These are phyloP conservation scores for Eumacrocentrus americanus DNA, from an alignment of 2,888 invertebrate genomes.

Conservation along the genomic window DNA sequence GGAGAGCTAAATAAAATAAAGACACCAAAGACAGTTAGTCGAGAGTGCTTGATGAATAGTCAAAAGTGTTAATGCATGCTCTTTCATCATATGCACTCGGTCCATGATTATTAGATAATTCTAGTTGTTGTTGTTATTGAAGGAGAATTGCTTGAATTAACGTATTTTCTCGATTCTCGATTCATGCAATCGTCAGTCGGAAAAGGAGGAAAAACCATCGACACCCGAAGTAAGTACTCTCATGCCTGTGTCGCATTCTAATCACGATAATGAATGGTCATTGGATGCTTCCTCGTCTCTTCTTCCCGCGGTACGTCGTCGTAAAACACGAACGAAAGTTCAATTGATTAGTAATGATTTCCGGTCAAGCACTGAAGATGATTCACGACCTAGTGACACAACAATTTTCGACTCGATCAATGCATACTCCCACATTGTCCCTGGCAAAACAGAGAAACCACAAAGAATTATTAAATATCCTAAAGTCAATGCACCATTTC, in stretches of 20 bases:
- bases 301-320: slow-evolving; percentile 48
- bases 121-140: background rate
- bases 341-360: slow-evolving; percentile 13
- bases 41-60: no score
- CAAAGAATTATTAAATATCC: slow-evolving; percentile 50
- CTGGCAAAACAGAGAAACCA: slow-evolving; percentile 30
- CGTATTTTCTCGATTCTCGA: slow-evolving; percentile 43
- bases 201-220: slow-evolving; percentile 53
- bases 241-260: slow-evolving; percentile 47
- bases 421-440: background rate
- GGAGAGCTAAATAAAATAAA: background rate
- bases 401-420: slow-evolving; percentile 28
- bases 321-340: slow-evolving; percentile 35
- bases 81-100: background rate
- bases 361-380: slow-evolving; percentile 11
- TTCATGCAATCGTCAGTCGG: slow-evolving; percentile 55
- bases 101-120: no score
- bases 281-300: slow-evolving; percentile 35
- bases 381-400: slow-evolving; percentile 18
- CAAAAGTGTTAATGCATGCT: background rate
- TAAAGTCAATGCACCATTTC: slow-evolving; percentile 46
- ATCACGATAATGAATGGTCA: slow-evolving; percentile 41
- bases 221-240: slow-evolving; percentile 59
- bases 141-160: slow-evolving; percentile 4
- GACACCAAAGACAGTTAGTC: background rate